Conservation (phyloP, 2,797 vertebrate genomes). For the Darevskia mixta region DNA sequence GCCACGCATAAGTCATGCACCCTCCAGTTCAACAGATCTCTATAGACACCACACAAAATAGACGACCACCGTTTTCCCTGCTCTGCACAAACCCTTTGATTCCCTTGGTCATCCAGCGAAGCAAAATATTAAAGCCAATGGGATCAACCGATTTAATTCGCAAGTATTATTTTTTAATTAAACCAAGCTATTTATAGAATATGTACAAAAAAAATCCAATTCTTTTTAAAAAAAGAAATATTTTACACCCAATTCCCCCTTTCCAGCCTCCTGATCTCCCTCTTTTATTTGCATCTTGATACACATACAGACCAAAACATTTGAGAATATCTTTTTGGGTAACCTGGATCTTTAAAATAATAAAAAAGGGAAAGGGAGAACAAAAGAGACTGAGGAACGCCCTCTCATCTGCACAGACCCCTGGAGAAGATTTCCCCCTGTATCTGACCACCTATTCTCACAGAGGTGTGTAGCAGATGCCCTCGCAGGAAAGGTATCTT, state of each 20-base stretch:
- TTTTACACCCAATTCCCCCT: conserved; percentile 34
- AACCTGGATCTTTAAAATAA: neutral
- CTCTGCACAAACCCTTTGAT: no score
- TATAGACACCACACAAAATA: no score
- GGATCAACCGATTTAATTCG: neutral
- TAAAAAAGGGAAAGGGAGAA: neutral
- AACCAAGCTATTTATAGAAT: conserved; percentile 72
- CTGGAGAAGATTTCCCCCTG: neutral
- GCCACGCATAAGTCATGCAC: no score
- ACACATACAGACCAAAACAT: neutral
- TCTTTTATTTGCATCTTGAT: neutral
- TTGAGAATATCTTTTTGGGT: neutral
- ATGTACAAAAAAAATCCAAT: conserved; percentile 71
- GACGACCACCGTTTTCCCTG: neutral
- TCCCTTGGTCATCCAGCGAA: neutral
- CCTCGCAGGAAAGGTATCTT: no score
- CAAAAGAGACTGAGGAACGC: neutral
- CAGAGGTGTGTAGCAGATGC: neutral
- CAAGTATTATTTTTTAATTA: conserved; percentile 71
- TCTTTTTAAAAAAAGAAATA: conserved; percentile 48
- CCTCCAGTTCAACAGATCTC: neutral
- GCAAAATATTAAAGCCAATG: neutral
- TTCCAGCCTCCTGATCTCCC: neutral
- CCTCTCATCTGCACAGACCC: neutral
- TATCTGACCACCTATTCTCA: no score